Evolutionary conservation across 92 coral and sea anemone species (phyloP).

Genomic region (Epizoanthus scotinus): DNA sequence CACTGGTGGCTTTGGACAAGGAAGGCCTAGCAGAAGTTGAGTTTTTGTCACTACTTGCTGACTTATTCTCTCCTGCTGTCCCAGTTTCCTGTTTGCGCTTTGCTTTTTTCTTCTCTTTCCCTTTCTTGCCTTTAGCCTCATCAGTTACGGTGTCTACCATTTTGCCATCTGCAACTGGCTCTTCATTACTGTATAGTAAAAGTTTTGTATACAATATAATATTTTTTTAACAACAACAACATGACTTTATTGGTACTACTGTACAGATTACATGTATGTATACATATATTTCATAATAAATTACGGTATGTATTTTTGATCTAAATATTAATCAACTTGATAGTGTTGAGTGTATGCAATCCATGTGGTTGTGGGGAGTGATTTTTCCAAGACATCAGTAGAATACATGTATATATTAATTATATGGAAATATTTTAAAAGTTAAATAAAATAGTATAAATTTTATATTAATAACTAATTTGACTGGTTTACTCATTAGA

Average conservation of each 20-base stretch:
- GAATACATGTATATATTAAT: no score
- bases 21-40: background rate
- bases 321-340: background rate
- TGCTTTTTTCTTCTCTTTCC: constrained; percentile 17
- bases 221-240: background rate
- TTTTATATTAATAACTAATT: no score
- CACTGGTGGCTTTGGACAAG: background rate
- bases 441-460: no score
- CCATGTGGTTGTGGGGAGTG: no score
- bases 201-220: background rate
- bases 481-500: no score
- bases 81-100: constrained; percentile 6
- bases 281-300: background rate
- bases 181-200: background rate
- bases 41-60: background rate
- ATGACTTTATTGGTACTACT: background rate
- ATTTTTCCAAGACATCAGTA: no score
- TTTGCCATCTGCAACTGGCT: background rate
- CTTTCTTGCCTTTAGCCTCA: background rate
- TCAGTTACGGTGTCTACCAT: constrained; percentile 21
- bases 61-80: background rate
- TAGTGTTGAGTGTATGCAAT: no score
- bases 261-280: no score
- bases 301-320: background rate
- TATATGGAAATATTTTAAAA: no score